Base-by-base conservation (phyloP, 1,140 invertebrate species). In the Apis cerana region DNA sequence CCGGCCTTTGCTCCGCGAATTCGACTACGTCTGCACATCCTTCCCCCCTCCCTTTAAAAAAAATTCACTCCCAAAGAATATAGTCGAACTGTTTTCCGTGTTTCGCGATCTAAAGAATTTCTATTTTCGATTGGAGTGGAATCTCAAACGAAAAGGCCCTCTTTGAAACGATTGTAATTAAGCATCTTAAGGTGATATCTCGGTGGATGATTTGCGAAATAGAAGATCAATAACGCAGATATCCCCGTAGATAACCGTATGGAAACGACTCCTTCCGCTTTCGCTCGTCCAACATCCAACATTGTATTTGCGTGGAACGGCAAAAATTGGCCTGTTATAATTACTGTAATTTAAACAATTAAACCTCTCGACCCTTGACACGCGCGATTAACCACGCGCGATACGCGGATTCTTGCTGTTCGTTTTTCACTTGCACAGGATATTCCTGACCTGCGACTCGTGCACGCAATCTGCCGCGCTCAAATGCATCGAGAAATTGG, bases 21-120 rank as follows among this genome's bases (percentile, higher is more conserved):
- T 76, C 72, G 54, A 48, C 43, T 59, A 65, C 75, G 75, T 61
- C 74, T n/a, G 81, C 86, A 80, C 67, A 76, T 74, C 76, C 68
- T 70, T 62, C 64, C 72, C 75, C 62, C 80, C 64, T 17, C 21
- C 3, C 27, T 2, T 2, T 27, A 27, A 3, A 33, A 80, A 64
- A 58, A 58, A 52, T 58, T 70, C n/a, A 33, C 62, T 12, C 33
- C 19, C 17, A 27, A 48, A 0, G 9, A 43, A 43, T 15, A 17
- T 43, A 8, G 17, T 17, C 19, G 4, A 10, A 17, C 27, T 33
- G 15, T 19, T 64, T 64, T 64, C 23, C 23, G n/a, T 5, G 13
- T 15, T 13, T 1, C 13, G 13, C 7, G 5, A 8, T 23, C 12
- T 1, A n/a, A n/a, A 23, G n/a, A 43, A 43, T 43, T 43, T 43